Evolutionary conservation across 2,797 vertebrate species (phyloP).

Genomic region (Rousettus madagascariensis): DNA sequence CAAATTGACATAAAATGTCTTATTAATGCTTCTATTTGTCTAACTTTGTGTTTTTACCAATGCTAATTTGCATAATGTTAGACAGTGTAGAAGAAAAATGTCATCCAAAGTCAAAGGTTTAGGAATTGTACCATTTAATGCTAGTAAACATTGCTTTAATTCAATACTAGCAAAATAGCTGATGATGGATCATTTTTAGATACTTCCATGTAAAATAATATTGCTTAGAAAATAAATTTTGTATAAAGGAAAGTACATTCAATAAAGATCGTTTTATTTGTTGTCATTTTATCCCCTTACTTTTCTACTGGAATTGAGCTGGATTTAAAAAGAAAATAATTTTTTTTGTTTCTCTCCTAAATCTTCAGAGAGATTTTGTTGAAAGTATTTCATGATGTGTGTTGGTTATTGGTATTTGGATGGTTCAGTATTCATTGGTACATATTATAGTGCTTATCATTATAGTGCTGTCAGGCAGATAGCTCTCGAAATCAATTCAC

Average conservation of each 20-base stretch:
- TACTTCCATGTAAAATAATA: background rate
- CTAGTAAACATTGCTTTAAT: background rate
- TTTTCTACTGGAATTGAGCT: background rate
- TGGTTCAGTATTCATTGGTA: background rate
- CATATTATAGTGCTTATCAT: background rate
- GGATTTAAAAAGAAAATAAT: background rate
- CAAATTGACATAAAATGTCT: background rate
- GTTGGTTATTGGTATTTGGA: background rate
- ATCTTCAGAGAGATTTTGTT: background rate
- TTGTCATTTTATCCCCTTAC: background rate
- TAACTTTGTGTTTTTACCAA: constrained; percentile 24
- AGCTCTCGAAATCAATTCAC: background rate
- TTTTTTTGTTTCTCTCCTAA: background rate
- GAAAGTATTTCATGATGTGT: background rate
- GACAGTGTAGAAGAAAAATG: background rate
- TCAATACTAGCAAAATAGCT: background rate
- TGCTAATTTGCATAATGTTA: background rate
- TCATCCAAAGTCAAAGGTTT: background rate
- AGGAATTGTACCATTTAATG: background rate
- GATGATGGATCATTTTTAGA: background rate
- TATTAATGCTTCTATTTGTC: background rate
- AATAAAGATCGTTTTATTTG: background rate
- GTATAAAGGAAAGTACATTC: background rate
- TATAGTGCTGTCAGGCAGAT: background rate
- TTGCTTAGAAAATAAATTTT: background rate